These are phyloP conservation scores for Clanis bilineata DNA, from an alignment of 2,888 invertebrate genomes.

Conservation along the genomic window DNA sequence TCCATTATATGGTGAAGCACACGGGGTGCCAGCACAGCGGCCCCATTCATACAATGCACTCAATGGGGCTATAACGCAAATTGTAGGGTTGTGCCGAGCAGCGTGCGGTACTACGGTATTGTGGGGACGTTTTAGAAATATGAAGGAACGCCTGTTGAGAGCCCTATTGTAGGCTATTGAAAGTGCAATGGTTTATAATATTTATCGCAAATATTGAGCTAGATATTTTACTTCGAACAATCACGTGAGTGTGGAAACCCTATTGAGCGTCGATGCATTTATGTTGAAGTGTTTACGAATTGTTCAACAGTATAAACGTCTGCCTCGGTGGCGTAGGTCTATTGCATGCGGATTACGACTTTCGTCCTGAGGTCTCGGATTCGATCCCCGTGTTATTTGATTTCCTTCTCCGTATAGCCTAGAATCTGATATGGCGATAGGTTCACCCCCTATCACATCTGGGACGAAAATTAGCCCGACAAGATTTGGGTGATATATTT, in stretches of 20 bases:
- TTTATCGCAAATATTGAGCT: background rate
- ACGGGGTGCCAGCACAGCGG: conserved; percentile 34
- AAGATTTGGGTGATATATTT: too few species aligned
- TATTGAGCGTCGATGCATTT: background rate
- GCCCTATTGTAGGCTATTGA: background rate
- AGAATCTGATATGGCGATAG: too few species aligned
- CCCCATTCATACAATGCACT: conserved; percentile 49
- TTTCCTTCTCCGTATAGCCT: too few species aligned
- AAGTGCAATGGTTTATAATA: background rate
- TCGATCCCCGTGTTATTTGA: too few species aligned
- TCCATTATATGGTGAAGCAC: conserved; percentile 39
- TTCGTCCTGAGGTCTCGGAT: too few species aligned
- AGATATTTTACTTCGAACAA: background rate
- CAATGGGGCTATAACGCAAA: conserved; percentile 56
- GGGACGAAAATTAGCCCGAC: too few species aligned
- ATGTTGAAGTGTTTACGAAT: background rate
- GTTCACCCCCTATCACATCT: too few species aligned
- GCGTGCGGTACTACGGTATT: conserved; percentile 24
- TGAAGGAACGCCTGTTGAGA: background rate
- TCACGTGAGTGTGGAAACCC: background rate
- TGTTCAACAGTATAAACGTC: background rate
- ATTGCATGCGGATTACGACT: too few species aligned
- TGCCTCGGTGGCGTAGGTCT: too few species aligned
- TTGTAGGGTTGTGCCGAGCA: conserved; percentile 46
- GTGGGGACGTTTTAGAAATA: conserved; percentile 6